Evolutionary conservation across 23 tunicate genomes (phyloP), one percentile per base, ranked within the genome.

Genomic region (Aplidium turbinatum): DNA sequence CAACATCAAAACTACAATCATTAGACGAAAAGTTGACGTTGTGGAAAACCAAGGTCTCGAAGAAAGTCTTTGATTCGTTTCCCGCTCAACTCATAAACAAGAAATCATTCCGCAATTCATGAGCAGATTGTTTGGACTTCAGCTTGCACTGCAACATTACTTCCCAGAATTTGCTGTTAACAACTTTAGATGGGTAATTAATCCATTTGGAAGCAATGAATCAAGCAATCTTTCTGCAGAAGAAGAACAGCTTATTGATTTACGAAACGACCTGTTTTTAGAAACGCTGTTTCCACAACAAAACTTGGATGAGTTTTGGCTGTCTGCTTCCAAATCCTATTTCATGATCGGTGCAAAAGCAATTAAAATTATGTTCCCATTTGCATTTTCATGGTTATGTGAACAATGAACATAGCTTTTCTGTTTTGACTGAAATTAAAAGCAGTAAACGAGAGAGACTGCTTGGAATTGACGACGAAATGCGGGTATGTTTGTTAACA

Each of bases 21-120:
- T 57, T 58, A 20, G 70, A 81, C 71, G 78, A 81, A 71, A 70
- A 81, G 78, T 68, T 79, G 84, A 66, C 75, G 75, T 64, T 79
- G 62, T 66, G 65, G 84, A 79, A 79, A 78, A 79, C 67, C 48
- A 63, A 54, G 33, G 70, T 73, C 73, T 78, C n/a, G n/a, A n/a
- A n/a, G n/a, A n/a, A n/a, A n/a, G n/a, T n/a, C n/a, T n/a, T n/a
- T n/a, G 76, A 70, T 70, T 46, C 47, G 48, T 63, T 30, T 35
- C 76, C 76, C 76, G 76, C 76, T 70, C 78, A 33, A 46, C 64
- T 22, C 45, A 13, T 1, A 72, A 72, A 50, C 18, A 31, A 48
- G 34, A 72, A 53, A 72, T 51, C 36, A 72, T 72, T 53, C 64
- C 64, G 51, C 48, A 72, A 72, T 33, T 72, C 64, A 51, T 72